Conservation (phyloP, 2,888 invertebrate species). For the Tridacna crocea region DNA sequence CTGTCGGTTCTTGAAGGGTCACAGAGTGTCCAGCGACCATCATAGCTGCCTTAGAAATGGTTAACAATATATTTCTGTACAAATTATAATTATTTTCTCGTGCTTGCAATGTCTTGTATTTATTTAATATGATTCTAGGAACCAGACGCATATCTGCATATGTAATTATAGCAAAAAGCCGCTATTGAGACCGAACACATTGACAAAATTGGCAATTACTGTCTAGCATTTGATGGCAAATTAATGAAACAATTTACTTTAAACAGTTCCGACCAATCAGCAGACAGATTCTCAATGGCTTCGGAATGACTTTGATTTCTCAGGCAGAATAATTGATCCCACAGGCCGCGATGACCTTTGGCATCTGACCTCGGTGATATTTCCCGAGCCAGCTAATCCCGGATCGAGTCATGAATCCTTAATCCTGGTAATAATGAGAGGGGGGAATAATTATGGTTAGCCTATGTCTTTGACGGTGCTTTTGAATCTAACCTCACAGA, state of each 20-base stretch:
- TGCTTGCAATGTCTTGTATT: too few relatives aligned
- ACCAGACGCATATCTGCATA: slow-evolving; percentile 6
- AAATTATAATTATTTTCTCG: too few relatives aligned
- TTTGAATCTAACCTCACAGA: background rate
- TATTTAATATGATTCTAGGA: too few relatives aligned
- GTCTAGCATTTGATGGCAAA: slow-evolving; percentile 22
- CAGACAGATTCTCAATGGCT: slow-evolving; percentile 14
- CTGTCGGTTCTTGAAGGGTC: too few relatives aligned
- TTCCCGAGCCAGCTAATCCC: slow-evolving; percentile 34
- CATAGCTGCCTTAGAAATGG: too few relatives aligned
- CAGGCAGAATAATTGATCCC: slow-evolving; percentile 50
- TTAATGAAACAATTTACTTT: slow-evolving; percentile 32
- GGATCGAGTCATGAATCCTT: background rate
- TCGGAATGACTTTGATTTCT: slow-evolving; percentile 47
- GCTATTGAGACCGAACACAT: slow-evolving; percentile 14
- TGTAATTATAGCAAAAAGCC: slow-evolving; percentile 17
- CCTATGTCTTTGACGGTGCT: background rate
- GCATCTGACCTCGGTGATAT: slow-evolving; percentile 49
- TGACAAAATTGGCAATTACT: slow-evolving; percentile 19
- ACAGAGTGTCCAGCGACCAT: too few relatives aligned
- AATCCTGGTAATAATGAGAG: background rate
- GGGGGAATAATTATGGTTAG: background rate
- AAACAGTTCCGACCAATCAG: slow-evolving; percentile 24
- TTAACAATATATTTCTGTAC: too few relatives aligned
- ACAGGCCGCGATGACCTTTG: slow-evolving; percentile 44